These are phyloP conservation scores for Bovichtus diacanthus DNA, from an alignment of 2,797 vertebrate species.

Conservation along the genomic window DNA sequence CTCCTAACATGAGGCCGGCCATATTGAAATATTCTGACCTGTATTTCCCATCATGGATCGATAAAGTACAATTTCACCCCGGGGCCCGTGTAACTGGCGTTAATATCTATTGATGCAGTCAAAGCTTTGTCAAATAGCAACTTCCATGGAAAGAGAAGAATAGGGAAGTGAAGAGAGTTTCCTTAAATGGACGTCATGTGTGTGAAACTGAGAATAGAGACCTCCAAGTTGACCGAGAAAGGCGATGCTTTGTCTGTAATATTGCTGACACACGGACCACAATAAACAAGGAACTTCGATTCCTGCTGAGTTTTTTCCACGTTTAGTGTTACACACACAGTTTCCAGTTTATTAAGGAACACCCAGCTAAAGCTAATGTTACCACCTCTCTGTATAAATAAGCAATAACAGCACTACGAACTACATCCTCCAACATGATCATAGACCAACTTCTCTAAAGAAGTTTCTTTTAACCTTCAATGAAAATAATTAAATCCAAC, in stretches of 20 bases:
- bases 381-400: too few species aligned
- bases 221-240: too few species aligned
- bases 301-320: too few species aligned
- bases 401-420: too few species aligned
- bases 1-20: not conserved
- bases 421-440: too few species aligned
- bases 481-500: too few species aligned
- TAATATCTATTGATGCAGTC: not conserved
- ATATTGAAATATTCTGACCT: not conserved
- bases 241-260: too few species aligned
- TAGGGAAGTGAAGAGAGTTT: slow-evolving; percentile 58
- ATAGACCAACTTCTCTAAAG: too few species aligned
- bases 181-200: slow-evolving; percentile 44
- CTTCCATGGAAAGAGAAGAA: slow-evolving; percentile 28
- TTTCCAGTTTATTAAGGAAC: not conserved
- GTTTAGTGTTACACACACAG: too few species aligned
- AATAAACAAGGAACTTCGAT: too few species aligned
- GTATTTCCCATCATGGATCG: not conserved
- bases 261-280: too few species aligned
- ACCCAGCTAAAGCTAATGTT: not conserved
- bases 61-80: not conserved
- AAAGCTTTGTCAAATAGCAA: not conserved
- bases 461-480: too few species aligned
- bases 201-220: slow-evolving; percentile 47
- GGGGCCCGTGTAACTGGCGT: not conserved